Conservation (phyloP, 2,113 vertebrate genomes). For the Pogonocichla stellata region DNA sequence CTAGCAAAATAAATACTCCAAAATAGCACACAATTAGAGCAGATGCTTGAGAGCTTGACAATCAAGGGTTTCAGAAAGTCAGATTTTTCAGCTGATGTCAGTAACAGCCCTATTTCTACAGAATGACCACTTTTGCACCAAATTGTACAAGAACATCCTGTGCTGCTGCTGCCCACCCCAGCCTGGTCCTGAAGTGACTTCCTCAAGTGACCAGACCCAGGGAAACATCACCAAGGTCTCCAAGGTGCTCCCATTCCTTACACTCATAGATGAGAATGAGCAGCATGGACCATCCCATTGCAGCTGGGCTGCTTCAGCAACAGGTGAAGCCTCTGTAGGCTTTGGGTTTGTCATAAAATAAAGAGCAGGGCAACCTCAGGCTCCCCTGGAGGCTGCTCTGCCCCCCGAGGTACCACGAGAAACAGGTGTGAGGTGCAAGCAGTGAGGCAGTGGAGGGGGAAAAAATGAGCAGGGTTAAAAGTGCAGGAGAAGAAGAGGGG, state of each 20-base stretch:
- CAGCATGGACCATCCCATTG: accelerated
- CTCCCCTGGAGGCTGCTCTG: not conserved
- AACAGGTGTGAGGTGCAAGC: not conserved
- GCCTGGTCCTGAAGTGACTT: not conserved
- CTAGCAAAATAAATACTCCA: not conserved
- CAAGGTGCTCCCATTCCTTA: not conserved
- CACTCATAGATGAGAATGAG: not conserved
- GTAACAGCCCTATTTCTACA: not conserved
- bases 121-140: not conserved
- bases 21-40: not conserved
- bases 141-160: not conserved
- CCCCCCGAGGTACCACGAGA: not conserved
- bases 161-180: not conserved
- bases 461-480: not conserved
- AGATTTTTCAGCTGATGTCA: not conserved
- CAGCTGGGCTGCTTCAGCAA: not conserved
- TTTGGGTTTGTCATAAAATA: not conserved
- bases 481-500: not conserved
- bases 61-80: not conserved
- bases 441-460: not conserved
- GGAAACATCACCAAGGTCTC: not conserved
- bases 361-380: not conserved
- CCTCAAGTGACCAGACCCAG: not conserved
- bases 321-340: not conserved
- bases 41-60: not conserved